Percentiles rank a stretch among this genome's conserved stretches.
Evolutionary conservation across 92 coral and sea anemone species (phyloP).

Genomic region (Zoanthus sociatus): DNA sequence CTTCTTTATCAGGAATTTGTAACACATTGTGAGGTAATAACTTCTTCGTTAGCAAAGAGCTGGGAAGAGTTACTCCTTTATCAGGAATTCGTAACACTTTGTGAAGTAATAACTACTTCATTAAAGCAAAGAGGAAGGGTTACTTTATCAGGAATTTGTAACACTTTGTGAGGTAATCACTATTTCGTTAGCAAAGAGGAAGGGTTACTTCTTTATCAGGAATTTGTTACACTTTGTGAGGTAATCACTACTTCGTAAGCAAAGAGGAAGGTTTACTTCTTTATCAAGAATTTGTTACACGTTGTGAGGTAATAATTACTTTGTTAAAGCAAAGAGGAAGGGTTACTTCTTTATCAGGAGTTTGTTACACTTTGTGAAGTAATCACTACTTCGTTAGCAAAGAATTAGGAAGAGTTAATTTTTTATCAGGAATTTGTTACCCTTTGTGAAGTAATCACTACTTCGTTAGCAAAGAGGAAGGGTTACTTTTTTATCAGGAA

Average conservation of each 20-base stretch:
- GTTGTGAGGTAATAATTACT: neutral
- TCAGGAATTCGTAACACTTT: conserved; percentile 23
- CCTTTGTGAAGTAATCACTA: conserved; percentile 5
- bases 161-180: conserved; percentile 15
- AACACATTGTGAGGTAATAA: conserved; percentile 9
- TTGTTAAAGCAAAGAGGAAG: conserved; percentile 6
- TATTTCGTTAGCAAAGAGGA: conserved; percentile 31
- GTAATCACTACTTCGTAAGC: neutral
- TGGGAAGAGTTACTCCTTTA: neutral
- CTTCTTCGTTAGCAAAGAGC: conserved; percentile 28
- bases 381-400: conserved; percentile 21
- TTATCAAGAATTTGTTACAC: conserved; percentile 26
- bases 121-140: conserved; percentile 5
- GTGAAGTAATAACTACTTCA: neutral
- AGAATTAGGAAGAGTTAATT: neutral
- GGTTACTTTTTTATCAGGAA: conserved; percentile 13
- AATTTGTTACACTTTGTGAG: conserved; percentile 26
- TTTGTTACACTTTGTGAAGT: conserved; percentile 26
- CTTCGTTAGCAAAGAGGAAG: conserved; percentile 31
- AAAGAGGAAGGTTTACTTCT: neutral
- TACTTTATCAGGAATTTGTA: conserved; percentile 20
- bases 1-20: conserved; percentile 30
- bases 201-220: conserved; percentile 15
- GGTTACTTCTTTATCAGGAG: conserved; percentile 14
- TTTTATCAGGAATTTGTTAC: conserved; percentile 23